Evolutionary conservation across 2,113 vertebrate genomes (phyloP).

Genomic region (Otus sunia): DNA sequence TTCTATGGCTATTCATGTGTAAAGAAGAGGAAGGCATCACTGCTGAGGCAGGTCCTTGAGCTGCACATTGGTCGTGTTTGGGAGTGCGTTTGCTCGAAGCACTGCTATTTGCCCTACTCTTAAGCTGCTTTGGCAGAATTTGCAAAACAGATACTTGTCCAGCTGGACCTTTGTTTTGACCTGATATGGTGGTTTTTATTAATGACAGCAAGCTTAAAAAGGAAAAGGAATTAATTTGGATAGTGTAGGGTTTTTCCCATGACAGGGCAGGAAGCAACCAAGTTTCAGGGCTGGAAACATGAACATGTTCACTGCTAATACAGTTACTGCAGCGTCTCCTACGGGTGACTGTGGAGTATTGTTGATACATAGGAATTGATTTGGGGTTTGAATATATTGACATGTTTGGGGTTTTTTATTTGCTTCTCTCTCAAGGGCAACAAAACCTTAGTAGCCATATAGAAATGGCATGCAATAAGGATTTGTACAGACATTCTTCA

Average conservation of each 20-base stretch:
- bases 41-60: not conserved
- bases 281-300: not conserved
- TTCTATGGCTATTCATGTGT: not conserved
- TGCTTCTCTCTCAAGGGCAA: too few species aligned
- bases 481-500: not conserved
- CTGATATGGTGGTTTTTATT: not conserved
- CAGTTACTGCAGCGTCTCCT: not conserved
- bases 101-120: fast-evolving
- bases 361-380: fast-evolving
- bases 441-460: not conserved
- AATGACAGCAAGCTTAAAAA: not conserved
- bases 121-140: not conserved
- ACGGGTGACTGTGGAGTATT: fast-evolving
- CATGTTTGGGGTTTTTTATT: not conserved
- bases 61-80: fast-evolving
- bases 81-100: not conserved
- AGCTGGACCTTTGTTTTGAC: not conserved
- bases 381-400: fast-evolving
- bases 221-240: not conserved
- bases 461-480: not conserved
- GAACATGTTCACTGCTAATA: fast-evolving
- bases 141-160: not conserved
- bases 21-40: not conserved
- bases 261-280: not conserved
- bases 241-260: not conserved